Evolutionary conservation across 1,140 invertebrate species (phyloP).

Genomic region (Cydia amplana): DNA sequence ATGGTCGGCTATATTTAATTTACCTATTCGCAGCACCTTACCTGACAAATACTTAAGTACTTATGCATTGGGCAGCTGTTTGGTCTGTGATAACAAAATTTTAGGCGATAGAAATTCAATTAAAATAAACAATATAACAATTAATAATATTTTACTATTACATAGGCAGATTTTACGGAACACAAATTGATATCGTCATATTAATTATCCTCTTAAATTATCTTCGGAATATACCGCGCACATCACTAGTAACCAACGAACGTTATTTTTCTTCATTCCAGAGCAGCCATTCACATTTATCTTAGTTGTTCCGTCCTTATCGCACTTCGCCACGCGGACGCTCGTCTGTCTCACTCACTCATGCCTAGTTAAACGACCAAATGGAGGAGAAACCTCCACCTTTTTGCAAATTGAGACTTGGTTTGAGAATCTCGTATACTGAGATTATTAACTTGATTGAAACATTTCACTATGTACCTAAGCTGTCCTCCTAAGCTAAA

Average conservation of each 20-base stretch:
- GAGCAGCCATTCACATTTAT: constrained; percentile 47
- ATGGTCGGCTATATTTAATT: too few relatives aligned
- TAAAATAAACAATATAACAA: too few relatives aligned
- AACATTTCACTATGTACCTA: background rate
- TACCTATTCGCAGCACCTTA: too few relatives aligned
- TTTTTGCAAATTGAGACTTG: constrained; percentile 31
- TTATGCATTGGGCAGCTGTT: too few relatives aligned
- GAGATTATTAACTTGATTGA: constrained; percentile 13
- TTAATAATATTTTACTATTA: too few relatives aligned
- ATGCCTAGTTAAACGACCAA: constrained; percentile 9
- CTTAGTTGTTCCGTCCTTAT: constrained; percentile 41
- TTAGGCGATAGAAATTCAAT: too few relatives aligned
- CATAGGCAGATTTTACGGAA: too few relatives aligned
- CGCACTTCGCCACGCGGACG: constrained; percentile 23
- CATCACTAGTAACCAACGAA: constrained; percentile 43
- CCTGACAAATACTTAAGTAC: too few relatives aligned
- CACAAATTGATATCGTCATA: too few relatives aligned
- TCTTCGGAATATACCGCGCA: constrained; percentile 43
- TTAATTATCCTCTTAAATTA: too few relatives aligned
- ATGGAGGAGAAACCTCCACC: constrained; percentile 21
- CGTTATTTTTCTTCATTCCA: constrained; percentile 53
- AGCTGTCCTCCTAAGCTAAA: too few relatives aligned
- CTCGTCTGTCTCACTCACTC: constrained; percentile 17
- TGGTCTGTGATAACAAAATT: too few relatives aligned
- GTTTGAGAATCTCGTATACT: constrained; percentile 3